Percentiles rank a stretch among this genome's conserved stretches.
Conservation (phyloP, 2,797 vertebrate species). For the Acrossocheilus wenchowensis region DNA sequence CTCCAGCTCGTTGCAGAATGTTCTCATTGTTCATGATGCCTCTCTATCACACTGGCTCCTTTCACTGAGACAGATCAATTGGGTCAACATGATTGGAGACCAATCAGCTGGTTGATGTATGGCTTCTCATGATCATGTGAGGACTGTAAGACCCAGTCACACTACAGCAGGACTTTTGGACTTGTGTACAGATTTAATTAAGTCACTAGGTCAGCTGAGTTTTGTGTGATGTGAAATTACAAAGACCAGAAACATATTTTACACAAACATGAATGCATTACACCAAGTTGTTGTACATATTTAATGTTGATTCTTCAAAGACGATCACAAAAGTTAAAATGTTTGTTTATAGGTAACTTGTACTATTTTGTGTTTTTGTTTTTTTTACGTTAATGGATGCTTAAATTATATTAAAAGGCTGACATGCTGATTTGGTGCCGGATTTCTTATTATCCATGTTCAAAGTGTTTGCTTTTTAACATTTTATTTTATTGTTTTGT, state of each 20-base stretch:
- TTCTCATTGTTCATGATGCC: conserved; percentile 69
- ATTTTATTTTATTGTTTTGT: background rate
- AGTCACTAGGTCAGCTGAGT: conserved; percentile 4
- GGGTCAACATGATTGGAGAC: conserved; percentile 21
- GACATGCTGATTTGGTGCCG: background rate
- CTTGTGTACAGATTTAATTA: conserved; percentile 9
- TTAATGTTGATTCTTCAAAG: background rate
- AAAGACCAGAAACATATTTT: background rate
- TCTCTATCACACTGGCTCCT: conserved; percentile 67
- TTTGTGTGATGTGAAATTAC: background rate
- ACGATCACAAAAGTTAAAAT: background rate
- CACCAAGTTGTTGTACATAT: background rate
- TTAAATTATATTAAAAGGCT: too few species aligned
- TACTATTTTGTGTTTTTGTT: too few species aligned
- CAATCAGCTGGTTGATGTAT: conserved; percentile 62
- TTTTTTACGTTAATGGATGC: too few species aligned
- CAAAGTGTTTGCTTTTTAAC: background rate
- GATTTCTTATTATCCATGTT: background rate
- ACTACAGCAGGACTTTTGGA: background rate
- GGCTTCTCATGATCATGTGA: conserved; percentile 52
- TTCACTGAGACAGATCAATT: conserved; percentile 57
- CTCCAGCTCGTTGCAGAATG: conserved; percentile 65
- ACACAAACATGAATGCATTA: background rate
- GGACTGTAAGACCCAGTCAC: conserved; percentile 33
- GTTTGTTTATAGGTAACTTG: background rate